Percentiles rank a stretch among this genome's conserved stretches.
These are phyloP conservation scores for Lateolabrax maculatus DNA, from an alignment of 2,797 vertebrate species.

Conservation along the genomic window DNA sequence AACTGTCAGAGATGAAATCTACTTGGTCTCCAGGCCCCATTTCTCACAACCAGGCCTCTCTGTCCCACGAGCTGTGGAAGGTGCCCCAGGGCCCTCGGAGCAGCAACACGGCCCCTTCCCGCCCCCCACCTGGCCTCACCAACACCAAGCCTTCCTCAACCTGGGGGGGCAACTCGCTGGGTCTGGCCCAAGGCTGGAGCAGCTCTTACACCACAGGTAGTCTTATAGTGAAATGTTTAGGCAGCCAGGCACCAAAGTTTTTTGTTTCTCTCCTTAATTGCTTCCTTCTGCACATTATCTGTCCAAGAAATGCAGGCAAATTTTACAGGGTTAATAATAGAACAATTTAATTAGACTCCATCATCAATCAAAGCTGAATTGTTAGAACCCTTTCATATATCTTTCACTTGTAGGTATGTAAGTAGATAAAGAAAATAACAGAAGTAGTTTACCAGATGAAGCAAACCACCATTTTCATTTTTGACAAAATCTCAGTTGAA, in stretches of 20 bases:
- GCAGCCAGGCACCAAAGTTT: neutral
- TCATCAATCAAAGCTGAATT: neutral
- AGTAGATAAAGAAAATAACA: neutral
- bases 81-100: slow-evolving; percentile 90
- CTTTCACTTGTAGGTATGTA: neutral
- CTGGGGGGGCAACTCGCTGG: slow-evolving; percentile 95
- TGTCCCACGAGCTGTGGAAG: slow-evolving; percentile 99
- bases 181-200: slow-evolving; percentile 92
- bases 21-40: slow-evolving; percentile 96
- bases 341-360: neutral
- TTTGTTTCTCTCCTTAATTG: neutral
- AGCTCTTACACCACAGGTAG: slow-evolving; percentile 96
- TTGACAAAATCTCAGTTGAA: neutral
- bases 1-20: slow-evolving; percentile 97
- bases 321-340: neutral
- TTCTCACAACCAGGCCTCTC: slow-evolving; percentile 94
- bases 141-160: slow-evolving; percentile 96
- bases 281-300: neutral
- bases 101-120: slow-evolving; percentile 92
- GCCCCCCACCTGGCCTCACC: slow-evolving; percentile 95
- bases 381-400: neutral
- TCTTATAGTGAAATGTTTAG: neutral
- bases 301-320: neutral
- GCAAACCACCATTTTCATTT: neutral
- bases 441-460: neutral